These are phyloP conservation scores for Apogon talboti DNA, from an alignment of 2,797 vertebrate genomes.

Conservation along the genomic window DNA sequence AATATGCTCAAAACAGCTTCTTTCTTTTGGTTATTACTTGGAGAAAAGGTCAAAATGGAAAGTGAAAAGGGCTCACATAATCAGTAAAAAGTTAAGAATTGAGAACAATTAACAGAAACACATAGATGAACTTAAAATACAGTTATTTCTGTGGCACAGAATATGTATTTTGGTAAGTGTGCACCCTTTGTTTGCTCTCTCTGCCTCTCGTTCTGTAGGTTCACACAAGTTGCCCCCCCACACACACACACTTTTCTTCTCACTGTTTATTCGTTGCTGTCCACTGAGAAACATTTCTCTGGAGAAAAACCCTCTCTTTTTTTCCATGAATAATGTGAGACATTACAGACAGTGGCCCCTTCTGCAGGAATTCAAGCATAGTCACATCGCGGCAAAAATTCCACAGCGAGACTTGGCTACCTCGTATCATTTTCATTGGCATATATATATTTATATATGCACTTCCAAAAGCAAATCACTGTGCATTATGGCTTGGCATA, in stretches of 20 bases:
- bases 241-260: slow-evolving; percentile 40
- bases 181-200: slow-evolving; percentile 38
- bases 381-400: slow-evolving; percentile 19
- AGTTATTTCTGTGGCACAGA: slow-evolving; percentile 3
- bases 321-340: slow-evolving; percentile 36
- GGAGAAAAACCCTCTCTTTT: slow-evolving; percentile 29
- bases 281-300: slow-evolving; percentile 54
- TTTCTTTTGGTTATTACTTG: not conserved
- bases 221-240: slow-evolving; percentile 28
- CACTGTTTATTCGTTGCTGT: slow-evolving; percentile 23
- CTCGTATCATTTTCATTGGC: slow-evolving; percentile 9
- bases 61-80: slow-evolving; percentile 13
- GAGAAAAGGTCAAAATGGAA: slow-evolving; percentile 1
- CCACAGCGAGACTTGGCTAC: slow-evolving; percentile 11
- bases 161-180: slow-evolving; percentile 1
- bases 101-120: slow-evolving; percentile 21
- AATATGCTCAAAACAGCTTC: not conserved
- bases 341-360: slow-evolving; percentile 22
- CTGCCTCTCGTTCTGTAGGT: slow-evolving; percentile 9
- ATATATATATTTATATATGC: not conserved
- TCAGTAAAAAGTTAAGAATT: slow-evolving; percentile 9
- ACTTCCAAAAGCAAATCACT: not conserved
- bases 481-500: not conserved
- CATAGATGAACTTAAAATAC: slow-evolving; percentile 31
- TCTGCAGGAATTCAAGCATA: slow-evolving; percentile 46